Percentiles rank a stretch among this genome's conserved stretches.
Evolutionary conservation across 2,797 vertebrate species (phyloP).

Genomic region (Liasis olivaceus): DNA sequence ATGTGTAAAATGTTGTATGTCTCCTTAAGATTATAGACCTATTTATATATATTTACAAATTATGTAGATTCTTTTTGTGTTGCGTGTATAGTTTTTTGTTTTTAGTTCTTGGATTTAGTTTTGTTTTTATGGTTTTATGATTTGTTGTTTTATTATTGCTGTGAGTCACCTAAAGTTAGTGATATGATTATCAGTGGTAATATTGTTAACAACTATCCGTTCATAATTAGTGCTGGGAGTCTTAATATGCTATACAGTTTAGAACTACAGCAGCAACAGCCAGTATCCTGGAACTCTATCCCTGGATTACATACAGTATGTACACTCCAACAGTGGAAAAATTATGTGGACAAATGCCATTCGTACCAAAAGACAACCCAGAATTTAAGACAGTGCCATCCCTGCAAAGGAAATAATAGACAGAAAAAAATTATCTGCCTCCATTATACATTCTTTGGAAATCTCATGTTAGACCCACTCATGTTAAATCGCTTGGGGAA

Average conservation of each 20-base stretch:
- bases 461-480: not conserved
- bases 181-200: not conserved
- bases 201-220: not conserved
- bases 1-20: not conserved
- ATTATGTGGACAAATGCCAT: not conserved
- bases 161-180: not conserved
- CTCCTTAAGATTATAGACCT: not conserved
- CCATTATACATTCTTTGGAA: not conserved
- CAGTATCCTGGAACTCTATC: not conserved
- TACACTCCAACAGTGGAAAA: not conserved
- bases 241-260: not conserved
- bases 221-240: conserved; percentile 1
- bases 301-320: not conserved
- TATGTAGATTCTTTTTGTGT: not conserved
- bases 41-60: not conserved
- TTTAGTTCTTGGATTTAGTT: not conserved
- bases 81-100: not conserved
- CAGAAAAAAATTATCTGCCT: not conserved
- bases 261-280: conserved; percentile 5
- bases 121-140: not conserved
- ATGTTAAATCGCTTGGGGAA: not conserved
- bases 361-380: not conserved
- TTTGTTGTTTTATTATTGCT: not conserved
- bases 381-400: not conserved
- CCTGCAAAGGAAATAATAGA: not conserved